phyloP scores from a whole-genome alignment of 2,888 invertebrate genomes.

The Standfussiana lucernea region DNA sequence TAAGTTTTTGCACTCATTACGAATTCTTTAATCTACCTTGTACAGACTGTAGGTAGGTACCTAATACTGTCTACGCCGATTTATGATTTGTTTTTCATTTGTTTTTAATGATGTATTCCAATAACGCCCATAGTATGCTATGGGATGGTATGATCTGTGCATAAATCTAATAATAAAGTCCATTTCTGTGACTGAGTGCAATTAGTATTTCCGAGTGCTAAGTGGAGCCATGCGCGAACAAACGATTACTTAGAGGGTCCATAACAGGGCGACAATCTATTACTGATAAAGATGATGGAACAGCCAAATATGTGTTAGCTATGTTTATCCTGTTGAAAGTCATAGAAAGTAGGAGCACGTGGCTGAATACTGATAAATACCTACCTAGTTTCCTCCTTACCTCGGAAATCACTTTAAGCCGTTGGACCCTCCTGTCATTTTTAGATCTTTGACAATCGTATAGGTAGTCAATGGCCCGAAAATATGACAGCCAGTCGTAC shows the following conservation, averaged over 20 bases:
- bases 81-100: no score
- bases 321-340: no score
- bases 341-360: no score
- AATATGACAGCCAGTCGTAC: not conserved
- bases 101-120: no score
- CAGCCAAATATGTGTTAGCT: not conserved
- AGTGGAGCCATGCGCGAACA: not conserved
- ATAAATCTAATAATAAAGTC: conserved; percentile 3
- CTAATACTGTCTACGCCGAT: not conserved
- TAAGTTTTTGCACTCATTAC: conserved; percentile 10
- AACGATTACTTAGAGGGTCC: not conserved
- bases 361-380: no score
- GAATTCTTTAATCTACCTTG: not conserved
- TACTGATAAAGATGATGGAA: not conserved
- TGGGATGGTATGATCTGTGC: not conserved
- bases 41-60: no score
- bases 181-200: not conserved
- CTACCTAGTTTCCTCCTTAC: no score
- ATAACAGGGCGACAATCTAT: not conserved
- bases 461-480: no score
- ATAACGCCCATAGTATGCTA: not conserved
- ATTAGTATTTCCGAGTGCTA: conserved; percentile 19
- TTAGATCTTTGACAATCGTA: not conserved
- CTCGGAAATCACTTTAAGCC: no score
- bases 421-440: not conserved